Evolutionary conservation across 2,797 vertebrate species (phyloP), one percentile per base, ranked within the genome.

Genomic region (Trematomus bernacchii): DNA sequence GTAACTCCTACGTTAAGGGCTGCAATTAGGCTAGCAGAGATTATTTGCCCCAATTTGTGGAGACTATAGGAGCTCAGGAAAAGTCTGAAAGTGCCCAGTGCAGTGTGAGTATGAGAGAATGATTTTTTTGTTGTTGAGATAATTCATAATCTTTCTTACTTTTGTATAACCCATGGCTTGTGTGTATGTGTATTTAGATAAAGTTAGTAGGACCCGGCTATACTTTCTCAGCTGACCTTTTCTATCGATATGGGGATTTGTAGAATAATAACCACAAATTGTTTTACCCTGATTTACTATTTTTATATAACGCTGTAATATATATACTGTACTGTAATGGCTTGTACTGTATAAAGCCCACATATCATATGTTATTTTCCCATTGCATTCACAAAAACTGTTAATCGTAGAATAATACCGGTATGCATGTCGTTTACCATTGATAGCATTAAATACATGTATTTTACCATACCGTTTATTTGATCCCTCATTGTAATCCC

Each of bases 11-110:
- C 47, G 77, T 87, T 85, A 92, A 95, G 94, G 94, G 93, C 94
- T 95, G 89, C 85, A 88, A 85, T 85, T 85, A 83, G 82, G 90
- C 92, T 81, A 89, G 67, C 62, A 92, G 93, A 93, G 91, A 92
- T 93, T 93, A 91, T 89, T 91, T 90, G 85, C 83, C 92, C 92
- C 85, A 87, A 80, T 89, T 82, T 87, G 85, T 87, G 73, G 81
- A 89, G 83, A 93, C 85, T 89, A 90, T 59, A 89, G 86, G 88
- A 93, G 93, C 93, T 96, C 95, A 95, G 95, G 94, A 95, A 93
- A 90, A 85, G 87, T 93, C 88, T 92, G 90, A 86, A 93, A 91
- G 88, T 90, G 91, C 91, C 84, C 92, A 83, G 86, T 90, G 85
- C 92, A 83, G 86, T 90, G 85, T 82, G 89, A 90, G 79, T 82